Evolutionary conservation across 2,888 invertebrate species (phyloP).

Genomic region (Cerastis leucographa): DNA sequence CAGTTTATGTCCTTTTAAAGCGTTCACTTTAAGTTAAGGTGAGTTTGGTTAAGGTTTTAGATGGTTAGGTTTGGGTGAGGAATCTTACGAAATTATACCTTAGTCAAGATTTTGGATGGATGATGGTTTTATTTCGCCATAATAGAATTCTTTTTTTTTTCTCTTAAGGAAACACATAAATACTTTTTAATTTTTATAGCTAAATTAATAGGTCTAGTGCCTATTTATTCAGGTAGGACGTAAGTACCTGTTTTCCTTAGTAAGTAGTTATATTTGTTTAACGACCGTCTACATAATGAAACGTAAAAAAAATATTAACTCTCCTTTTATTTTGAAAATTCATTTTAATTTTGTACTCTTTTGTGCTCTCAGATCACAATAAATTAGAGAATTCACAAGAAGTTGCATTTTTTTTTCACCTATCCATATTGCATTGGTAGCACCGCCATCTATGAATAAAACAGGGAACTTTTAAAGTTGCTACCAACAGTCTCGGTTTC

Average conservation of each 20-base stretch:
- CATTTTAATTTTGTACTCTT: not conserved
- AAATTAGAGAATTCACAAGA: not conserved
- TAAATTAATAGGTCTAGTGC: not conserved
- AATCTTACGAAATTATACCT: not conserved
- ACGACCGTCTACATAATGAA: not conserved
- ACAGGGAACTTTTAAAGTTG: not conserved
- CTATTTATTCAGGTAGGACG: not conserved
- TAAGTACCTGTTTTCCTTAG: not conserved
- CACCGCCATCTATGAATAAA: conserved; percentile 52
- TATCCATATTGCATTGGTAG: not conserved
- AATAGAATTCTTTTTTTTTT: not conserved
- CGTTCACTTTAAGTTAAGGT: conserved; percentile 37
- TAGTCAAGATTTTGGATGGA: not conserved
- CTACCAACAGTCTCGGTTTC: not conserved
- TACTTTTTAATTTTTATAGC: not conserved
- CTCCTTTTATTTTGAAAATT: not conserved
- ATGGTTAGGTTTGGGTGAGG: not conserved
- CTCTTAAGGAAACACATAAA: accelerated
- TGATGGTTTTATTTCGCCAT: not conserved
- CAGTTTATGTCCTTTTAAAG: conserved; percentile 47
- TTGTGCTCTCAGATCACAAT: not conserved
- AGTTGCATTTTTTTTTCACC: not conserved
- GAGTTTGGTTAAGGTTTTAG: conserved; percentile 3
- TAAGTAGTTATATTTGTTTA: not conserved
- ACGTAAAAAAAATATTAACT: not conserved